Conservation (phyloP, 2,113 vertebrate genomes). For the Anolis carolinensis region DNA sequence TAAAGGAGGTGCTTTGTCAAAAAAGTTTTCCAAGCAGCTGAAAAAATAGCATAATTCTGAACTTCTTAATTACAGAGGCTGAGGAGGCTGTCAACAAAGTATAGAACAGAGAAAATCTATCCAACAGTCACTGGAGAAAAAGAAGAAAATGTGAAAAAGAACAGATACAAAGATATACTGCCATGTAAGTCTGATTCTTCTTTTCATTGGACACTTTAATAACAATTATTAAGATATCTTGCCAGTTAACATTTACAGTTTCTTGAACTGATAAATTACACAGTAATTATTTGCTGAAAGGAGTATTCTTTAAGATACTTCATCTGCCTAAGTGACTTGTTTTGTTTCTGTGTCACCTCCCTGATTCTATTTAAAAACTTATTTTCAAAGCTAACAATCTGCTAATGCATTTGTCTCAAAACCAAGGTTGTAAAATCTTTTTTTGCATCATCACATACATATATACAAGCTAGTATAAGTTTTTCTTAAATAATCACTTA, state of each 20-base stretch:
- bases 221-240: conserved; percentile 34
- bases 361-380: conserved; percentile 28
- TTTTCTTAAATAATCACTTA: background rate
- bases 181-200: conserved; percentile 87
- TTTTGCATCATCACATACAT: background rate
- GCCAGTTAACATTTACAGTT: conserved; percentile 36
- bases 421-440: fast-evolving
- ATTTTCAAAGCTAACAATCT: background rate
- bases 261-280: conserved; percentile 39
- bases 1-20: conserved; percentile 37
- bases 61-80: conserved; percentile 83
- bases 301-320: conserved; percentile 13
- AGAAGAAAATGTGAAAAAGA: conserved; percentile 99
- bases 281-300: conserved; percentile 27
- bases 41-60: conserved; percentile 44
- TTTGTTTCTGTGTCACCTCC: background rate
- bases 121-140: conserved; percentile 93
- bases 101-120: conserved; percentile 97
- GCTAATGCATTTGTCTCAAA: background rate
- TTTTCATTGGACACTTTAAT: conserved; percentile 45
- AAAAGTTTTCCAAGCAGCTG: conserved; percentile 15
- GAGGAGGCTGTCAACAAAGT: conserved; percentile 95
- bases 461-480: background rate
- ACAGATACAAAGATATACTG: conserved; percentile 98
- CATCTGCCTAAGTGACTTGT: conserved; percentile 16